A percentile compares a stretch with the other conserved stretches of the same genome.
Evolutionary conservation across 2,888 invertebrate genomes (phyloP).

Genomic region (Orgyia antiqua): DNA sequence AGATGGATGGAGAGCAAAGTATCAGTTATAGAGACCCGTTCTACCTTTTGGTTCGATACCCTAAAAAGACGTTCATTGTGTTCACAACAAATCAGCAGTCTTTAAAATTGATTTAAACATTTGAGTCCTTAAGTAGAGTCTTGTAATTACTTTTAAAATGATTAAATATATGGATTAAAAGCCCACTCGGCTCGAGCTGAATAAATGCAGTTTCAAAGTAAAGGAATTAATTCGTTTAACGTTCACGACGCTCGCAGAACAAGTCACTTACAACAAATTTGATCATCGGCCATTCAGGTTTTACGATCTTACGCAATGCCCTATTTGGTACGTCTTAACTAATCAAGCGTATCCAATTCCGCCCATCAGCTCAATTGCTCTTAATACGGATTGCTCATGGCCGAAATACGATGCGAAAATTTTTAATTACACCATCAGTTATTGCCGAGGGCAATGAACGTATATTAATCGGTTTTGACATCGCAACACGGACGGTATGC

Average conservation of each 20-base stretch:
- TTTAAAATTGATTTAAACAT: no score
- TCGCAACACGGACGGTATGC: constrained; percentile 17
- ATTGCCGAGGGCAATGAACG: constrained; percentile 29
- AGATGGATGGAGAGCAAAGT: no score
- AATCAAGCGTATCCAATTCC: constrained; percentile 70
- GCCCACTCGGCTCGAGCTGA: not conserved
- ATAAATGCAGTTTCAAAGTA: not conserved
- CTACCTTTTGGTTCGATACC: no score
- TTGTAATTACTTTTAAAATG: not conserved
- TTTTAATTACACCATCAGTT: constrained; percentile 54
- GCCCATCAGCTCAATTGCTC: constrained; percentile 70
- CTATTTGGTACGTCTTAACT: constrained; percentile 64
- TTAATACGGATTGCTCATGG: constrained; percentile 63
- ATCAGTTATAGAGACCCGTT: no score
- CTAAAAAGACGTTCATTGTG: no score
- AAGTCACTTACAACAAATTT: constrained; percentile 10
- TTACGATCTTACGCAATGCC: constrained; percentile 41
- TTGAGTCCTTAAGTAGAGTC: no score
- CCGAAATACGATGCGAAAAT: constrained; percentile 56
- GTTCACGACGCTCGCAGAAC: constrained; percentile 1
- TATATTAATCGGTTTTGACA: constrained; percentile 36
- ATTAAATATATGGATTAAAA: constrained; percentile 1
- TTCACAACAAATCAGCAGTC: no score
- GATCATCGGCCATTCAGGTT: constrained; percentile 9
- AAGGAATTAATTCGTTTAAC: constrained; percentile 2